Evolutionary conservation across 2,888 invertebrate genomes (phyloP).

Genomic region (Actias luna): DNA sequence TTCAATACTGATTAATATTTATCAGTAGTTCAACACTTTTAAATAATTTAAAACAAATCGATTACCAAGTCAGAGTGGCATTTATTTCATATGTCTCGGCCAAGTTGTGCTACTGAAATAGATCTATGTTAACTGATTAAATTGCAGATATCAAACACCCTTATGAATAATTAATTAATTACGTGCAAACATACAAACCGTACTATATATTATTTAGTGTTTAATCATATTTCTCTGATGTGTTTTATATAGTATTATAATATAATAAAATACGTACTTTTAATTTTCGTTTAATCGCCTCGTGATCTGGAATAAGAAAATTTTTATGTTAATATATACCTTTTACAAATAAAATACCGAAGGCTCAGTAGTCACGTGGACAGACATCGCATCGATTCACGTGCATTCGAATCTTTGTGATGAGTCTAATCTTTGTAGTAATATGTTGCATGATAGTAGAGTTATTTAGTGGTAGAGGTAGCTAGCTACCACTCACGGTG

Average conservation of each 20-base stretch:
- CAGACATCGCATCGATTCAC: too few relatives aligned
- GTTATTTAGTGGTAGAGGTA: too few relatives aligned
- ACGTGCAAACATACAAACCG: neutral
- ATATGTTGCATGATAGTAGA: too few relatives aligned
- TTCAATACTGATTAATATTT: neutral
- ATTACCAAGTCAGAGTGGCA: neutral
- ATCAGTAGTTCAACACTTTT: neutral
- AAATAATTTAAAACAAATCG: neutral
- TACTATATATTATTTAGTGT: neutral
- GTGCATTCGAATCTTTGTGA: too few relatives aligned
- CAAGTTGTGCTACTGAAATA: constrained; percentile 2
- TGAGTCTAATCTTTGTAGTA: too few relatives aligned
- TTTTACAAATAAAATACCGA: neutral
- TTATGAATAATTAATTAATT: neutral
- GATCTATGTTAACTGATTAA: neutral
- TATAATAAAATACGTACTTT: neutral
- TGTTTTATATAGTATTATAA: neutral
- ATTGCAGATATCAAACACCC: neutral
- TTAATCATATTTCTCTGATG: neutral
- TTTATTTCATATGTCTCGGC: constrained; percentile 19
- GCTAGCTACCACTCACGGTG: too few relatives aligned
- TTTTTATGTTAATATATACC: neutral
- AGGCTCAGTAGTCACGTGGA: too few relatives aligned
- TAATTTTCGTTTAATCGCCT: neutral
- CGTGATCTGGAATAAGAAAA: neutral